Evolutionary conservation across 1,140 invertebrate species (phyloP).

Genomic region (Drosophila rhopaloa): DNA sequence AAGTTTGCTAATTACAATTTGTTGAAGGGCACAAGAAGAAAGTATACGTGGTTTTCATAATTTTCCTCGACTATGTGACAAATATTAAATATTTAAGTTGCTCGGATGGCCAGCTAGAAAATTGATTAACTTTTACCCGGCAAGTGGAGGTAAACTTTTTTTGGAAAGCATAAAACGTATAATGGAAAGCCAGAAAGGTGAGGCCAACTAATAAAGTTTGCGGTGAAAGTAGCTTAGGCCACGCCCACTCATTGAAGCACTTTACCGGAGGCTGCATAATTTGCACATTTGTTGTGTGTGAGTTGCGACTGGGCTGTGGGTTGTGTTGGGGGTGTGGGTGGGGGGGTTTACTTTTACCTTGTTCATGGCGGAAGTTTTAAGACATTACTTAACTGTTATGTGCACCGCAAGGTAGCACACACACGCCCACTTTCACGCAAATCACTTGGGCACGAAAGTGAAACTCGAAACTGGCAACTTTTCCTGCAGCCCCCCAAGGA

Average conservation of each 20-base stretch:
- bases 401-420: conserved; percentile 68
- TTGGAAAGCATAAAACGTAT: conserved; percentile 30
- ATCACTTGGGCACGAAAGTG: conserved; percentile 79
- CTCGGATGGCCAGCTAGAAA: conserved; percentile 39
- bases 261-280: conserved; percentile 55
- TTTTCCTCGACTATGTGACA: conserved; percentile 17
- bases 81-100: conserved; percentile 71
- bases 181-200: conserved; percentile 71
- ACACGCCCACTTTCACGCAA: conserved; percentile 40
- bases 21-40: background rate
- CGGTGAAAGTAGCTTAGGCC: conserved; percentile 64
- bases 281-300: conserved; percentile 68
- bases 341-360: conserved; percentile 31
- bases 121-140: conserved; percentile 65
- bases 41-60: conserved; percentile 5
- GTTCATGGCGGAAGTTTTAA: conserved; percentile 69
- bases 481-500: conserved; percentile 23
- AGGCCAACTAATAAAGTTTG: conserved; percentile 75
- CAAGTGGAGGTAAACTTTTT: conserved; percentile 49
- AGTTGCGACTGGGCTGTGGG: conserved; percentile 13
- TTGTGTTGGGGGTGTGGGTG: background rate
- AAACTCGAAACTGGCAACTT: conserved; percentile 65
- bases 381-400: conserved; percentile 82
- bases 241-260: conserved; percentile 51
- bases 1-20: conserved; percentile 57